Base-by-base conservation (phyloP, 1,140 invertebrate species). In the Drosophila rufa region DNA sequence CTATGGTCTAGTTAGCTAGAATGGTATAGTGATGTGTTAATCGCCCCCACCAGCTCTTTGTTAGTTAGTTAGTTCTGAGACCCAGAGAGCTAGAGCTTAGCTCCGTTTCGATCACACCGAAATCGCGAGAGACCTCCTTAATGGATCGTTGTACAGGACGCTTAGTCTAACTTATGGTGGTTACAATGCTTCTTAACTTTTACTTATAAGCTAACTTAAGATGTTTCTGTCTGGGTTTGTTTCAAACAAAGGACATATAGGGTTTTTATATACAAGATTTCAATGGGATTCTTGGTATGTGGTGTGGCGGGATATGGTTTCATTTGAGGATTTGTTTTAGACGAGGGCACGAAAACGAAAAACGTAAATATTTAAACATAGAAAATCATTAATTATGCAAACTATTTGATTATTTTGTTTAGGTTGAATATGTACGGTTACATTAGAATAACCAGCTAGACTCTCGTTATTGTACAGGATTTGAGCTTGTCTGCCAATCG, bases 271-370 rank as follows among this genome's bases (percentile, higher is more conserved):
- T 91, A 91, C 89, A 91, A 85, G 78, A 71, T 80, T 75, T 71
- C 40, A 67, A 66, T 79, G 68, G 84, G 84, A 89, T 60, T 61
- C 57, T 69, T 60, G 59, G 60, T 80, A 60, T 75, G 65, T 76
- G 60, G 69, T 76, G 64, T 70, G 62, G 42, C 68, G 50, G 66
- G 62, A 71, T 78, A 75, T 74, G 64, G 64, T 51, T 69, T 75
- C 48, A 53, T 73, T 74, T 70, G 11, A 61, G 86, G 86, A 80
- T 74, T 84, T 89, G 69, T 81, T 90, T 92, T 84, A 91, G 90
- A 92, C 90, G 82, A 82, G 90, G 90, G 91, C 91, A 92, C 91
- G 67, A 81, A 80, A 92, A 92, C 77, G 74, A 79, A 91, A 89
- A 89, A 85, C 69, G 75, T 75, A 82, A 86, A 87, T 86, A 86